Evolutionary conservation across 23 tunicate genomes (phyloP), one percentile per base, ranked within the genome.

Genomic region (Aplidium turbinatum): DNA sequence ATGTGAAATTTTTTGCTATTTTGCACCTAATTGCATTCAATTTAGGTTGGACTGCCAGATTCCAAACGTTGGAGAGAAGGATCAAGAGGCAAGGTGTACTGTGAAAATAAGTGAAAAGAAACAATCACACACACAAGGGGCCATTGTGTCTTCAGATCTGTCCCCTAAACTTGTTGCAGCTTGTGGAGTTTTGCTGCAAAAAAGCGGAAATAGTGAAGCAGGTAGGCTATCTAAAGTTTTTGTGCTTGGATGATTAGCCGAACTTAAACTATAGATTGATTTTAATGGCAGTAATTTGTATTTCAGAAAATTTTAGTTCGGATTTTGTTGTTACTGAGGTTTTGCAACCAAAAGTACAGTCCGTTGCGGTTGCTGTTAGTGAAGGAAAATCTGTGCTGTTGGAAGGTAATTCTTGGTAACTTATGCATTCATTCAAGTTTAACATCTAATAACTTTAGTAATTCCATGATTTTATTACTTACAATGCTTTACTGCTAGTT

Each of bases 311-410:
- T 42, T 42, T 35, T 46, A 33, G 34, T 46, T 7, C 1, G 7
- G 47, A 33, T 25, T 63, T 83, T 21, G 70, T 75, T 27, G 65
- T 74, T 3, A 64, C 81, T 19, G 28, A 53, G 7, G 11, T 35
- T 18, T 38, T 52, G 32, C 40, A 64, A 34, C 32, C 42, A 4
- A 23, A 46, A 7, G 53, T 81, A 30, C 79, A 81, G 47, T 19
- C 32, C 2, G 64, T 81, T 66, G 81, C 89, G n/a, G 9, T 83
- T 1, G 76, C 82, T 0, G 65, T 83, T 38, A 45, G 63, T 34
- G 61, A 64, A 35, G 57, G 76, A 54, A 54, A 66, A 30, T 25
- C 89, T 35, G 69, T 83, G 53, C 30, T 83, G 47, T 36, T 83
- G 9, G 77, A 83, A 83, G 89, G 89, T 83, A 31, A 24, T 40